phyloP scores from a whole-genome alignment of 64 coral and sea anemone species.

The Pocillopora damicornis region DNA sequence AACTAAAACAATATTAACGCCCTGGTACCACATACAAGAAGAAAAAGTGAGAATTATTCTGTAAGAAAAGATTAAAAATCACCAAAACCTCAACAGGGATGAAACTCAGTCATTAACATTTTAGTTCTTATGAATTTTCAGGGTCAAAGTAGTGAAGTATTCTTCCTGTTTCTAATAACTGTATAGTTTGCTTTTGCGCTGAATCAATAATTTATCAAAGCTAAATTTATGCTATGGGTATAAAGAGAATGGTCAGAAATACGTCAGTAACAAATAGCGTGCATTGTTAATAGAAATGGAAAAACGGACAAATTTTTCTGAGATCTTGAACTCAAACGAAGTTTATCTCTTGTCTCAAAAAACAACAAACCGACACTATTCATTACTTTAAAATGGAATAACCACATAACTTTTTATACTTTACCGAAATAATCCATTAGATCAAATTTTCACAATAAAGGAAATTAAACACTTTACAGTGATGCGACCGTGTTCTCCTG shows the following conservation, averaged over 20 bases:
- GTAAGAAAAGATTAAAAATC: background rate
- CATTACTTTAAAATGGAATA: slow-evolving; percentile 15
- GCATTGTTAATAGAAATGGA: slow-evolving; percentile 1
- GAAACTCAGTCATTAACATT: background rate
- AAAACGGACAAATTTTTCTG: background rate
- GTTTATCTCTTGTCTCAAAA: background rate
- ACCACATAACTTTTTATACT: background rate
- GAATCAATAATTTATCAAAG: background rate
- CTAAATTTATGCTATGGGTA: slow-evolving; percentile 5
- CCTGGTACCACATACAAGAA: background rate
- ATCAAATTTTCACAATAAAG: slow-evolving; percentile 18
- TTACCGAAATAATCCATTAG: slow-evolving; percentile 4
- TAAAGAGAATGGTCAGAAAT: background rate
- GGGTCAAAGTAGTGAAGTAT: background rate
- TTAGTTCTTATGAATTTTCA: background rate
- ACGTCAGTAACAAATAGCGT: background rate
- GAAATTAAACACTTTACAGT: slow-evolving; percentile 7
- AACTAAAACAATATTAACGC: background rate
- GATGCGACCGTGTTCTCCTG: background rate
- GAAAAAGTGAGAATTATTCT: background rate
- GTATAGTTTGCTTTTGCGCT: background rate
- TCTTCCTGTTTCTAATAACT: background rate
- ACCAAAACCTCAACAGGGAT: background rate
- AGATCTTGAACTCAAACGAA: background rate
- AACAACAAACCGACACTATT: background rate